A percentile compares a stretch with the other conserved stretches of the same genome.
These are phyloP conservation scores for Pollenia labialis DNA, from an alignment of 2,888 invertebrate species.

Conservation along the genomic window DNA sequence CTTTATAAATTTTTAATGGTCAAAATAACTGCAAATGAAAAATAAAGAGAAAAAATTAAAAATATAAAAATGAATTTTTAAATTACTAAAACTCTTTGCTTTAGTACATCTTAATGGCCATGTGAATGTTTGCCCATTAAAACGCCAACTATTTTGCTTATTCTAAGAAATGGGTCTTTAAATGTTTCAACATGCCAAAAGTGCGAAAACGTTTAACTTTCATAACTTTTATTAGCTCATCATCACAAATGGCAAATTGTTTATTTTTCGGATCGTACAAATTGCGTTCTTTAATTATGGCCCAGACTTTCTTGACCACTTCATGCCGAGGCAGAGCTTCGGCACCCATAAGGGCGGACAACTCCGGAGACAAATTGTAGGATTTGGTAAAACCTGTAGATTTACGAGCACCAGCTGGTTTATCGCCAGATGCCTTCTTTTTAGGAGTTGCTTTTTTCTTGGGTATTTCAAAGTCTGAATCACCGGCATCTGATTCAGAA, in stretches of 20 bases:
- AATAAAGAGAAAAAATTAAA: slow-evolving; percentile 31
- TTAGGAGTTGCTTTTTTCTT: slow-evolving; percentile 78
- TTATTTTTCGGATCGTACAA: slow-evolving; percentile 97
- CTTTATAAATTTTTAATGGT: slow-evolving; percentile 29
- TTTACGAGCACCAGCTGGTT: slow-evolving; percentile 82
- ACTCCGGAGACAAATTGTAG: slow-evolving; percentile 92
- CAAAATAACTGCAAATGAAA: slow-evolving; percentile 31
- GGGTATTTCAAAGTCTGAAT: slow-evolving; percentile 81
- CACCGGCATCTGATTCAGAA: slow-evolving; percentile 81
- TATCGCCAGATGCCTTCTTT: slow-evolving; percentile 76
- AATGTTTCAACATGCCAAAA: slow-evolving; percentile 98
- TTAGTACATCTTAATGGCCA: slow-evolving; percentile 58
- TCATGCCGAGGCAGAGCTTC: slow-evolving; percentile 94
- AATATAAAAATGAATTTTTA: slow-evolving; percentile 36
- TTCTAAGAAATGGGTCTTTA: slow-evolving; percentile 92
- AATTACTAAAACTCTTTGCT: slow-evolving; percentile 60
- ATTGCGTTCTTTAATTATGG: slow-evolving; percentile 94
- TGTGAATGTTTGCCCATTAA: slow-evolving; percentile 39
- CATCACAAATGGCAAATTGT: slow-evolving; percentile 97
- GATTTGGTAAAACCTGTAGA: slow-evolving; percentile 93
- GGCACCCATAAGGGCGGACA: slow-evolving; percentile 92
- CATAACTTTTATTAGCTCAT: slow-evolving; percentile 94
- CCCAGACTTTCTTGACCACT: slow-evolving; percentile 95
- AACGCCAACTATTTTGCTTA: slow-evolving; percentile 72
- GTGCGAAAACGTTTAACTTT: slow-evolving; percentile 96